A percentile compares a stretch with the other conserved stretches of the same genome.
These are phyloP conservation scores for Antheraea assamensis DNA, from an alignment of 2,888 invertebrate species.

Conservation along the genomic window DNA sequence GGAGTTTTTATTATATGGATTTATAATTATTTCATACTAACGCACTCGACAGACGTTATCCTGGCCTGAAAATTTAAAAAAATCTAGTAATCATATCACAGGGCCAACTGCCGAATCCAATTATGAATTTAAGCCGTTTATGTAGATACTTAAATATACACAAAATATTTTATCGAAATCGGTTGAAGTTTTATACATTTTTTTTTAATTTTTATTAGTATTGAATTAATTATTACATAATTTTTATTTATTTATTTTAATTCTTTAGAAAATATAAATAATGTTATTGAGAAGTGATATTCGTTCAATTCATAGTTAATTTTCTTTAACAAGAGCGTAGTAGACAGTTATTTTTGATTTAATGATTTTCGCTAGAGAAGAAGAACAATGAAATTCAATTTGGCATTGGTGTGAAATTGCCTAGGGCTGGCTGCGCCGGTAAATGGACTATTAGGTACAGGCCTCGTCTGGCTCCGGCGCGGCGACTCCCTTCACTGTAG, in stretches of 20 bases:
- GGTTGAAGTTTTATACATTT: no score
- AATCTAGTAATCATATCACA: no score
- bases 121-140: no score
- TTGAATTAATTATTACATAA: no score
- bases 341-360: constrained; percentile 25
- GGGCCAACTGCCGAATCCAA: no score
- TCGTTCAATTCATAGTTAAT: not conserved
- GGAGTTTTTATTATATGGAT: no score
- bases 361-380: constrained; percentile 29
- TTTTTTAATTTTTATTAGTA: no score
- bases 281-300: not conserved
- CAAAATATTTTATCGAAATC: no score
- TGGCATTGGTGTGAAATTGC: constrained; percentile 53
- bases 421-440: constrained; percentile 40
- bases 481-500: constrained; percentile 35
- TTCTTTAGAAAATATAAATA: not conserved
- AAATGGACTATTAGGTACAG: constrained; percentile 63
- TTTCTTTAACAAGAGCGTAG: constrained; percentile 3
- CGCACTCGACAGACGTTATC: no score
- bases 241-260: not conserved
- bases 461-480: constrained; percentile 39
- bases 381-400: constrained; percentile 53
- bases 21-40: no score
- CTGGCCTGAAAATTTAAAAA: no score
- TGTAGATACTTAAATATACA: no score